A percentile compares a stretch with the other conserved stretches of the same genome.
Conservation (phyloP, 2,797 vertebrate species). For the Spinibarbus caldwelli region DNA sequence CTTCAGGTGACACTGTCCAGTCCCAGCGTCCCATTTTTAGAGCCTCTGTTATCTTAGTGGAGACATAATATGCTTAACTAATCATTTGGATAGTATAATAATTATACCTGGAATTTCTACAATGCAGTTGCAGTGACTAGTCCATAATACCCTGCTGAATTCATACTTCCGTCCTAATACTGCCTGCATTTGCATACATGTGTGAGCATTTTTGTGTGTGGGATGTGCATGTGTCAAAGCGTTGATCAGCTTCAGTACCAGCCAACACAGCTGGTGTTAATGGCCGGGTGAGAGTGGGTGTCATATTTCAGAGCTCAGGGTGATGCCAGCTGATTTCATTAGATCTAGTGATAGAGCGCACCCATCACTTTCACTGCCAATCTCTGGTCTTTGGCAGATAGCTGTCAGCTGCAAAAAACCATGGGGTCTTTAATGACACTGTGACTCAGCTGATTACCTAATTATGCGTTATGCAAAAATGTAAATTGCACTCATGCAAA, state of each 20-base stretch:
- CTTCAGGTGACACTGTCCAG: slow-evolving; percentile 31
- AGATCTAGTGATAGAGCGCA: slow-evolving; percentile 10
- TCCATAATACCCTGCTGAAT: neutral
- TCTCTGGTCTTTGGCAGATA: slow-evolving; percentile 42
- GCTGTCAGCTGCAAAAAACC: slow-evolving; percentile 15
- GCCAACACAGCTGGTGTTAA: slow-evolving; percentile 39
- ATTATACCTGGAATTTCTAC: neutral
- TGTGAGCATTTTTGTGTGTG: slow-evolving; percentile 22
- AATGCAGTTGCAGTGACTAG: neutral
- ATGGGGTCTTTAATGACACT: slow-evolving; percentile 33
- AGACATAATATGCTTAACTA: slow-evolving; percentile 1
- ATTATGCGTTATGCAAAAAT: slow-evolving; percentile 24
- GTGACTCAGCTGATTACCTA: slow-evolving; percentile 41
- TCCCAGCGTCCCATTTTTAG: slow-evolving; percentile 23
- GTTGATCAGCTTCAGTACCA: slow-evolving; percentile 17
- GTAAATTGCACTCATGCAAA: slow-evolving; percentile 27
- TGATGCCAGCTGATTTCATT: slow-evolving; percentile 41
- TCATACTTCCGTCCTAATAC: neutral
- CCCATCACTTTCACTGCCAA: too few species aligned
- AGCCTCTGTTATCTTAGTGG: slow-evolving; percentile 19
- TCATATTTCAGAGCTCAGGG: slow-evolving; percentile 25
- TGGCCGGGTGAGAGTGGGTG: slow-evolving; percentile 42
- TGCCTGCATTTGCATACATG: slow-evolving; percentile 9
- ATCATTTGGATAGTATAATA: neutral
- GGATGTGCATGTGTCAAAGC: slow-evolving; percentile 15